These are phyloP conservation scores for Cryptocheilus praepositus DNA, from an alignment of 2,888 invertebrate genomes.

Conservation along the genomic window DNA sequence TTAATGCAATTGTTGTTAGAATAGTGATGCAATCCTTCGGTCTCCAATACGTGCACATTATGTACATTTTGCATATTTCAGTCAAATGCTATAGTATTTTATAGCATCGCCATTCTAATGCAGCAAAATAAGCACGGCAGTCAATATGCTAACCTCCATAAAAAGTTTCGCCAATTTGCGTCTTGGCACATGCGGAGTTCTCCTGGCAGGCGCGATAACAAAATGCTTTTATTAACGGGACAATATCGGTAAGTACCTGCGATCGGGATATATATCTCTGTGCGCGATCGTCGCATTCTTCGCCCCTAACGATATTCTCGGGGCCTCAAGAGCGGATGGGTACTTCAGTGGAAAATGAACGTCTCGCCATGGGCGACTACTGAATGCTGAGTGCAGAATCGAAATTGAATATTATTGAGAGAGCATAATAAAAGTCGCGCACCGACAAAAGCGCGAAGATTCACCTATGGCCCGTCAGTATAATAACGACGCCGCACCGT, in stretches of 20 bases:
- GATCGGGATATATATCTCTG: neutral
- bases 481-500: slow-evolving; percentile 25
- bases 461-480: slow-evolving; percentile 30
- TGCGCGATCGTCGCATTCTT: slow-evolving; percentile 11
- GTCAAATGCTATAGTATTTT: no score
- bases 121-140: no score
- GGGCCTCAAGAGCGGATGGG: neutral
- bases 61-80: no score
- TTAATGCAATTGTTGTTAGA: no score
- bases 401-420: slow-evolving; percentile 39
- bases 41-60: no score
- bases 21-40: no score
- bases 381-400: slow-evolving; percentile 39
- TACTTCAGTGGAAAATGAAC: neutral
- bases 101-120: no score
- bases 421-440: slow-evolving; percentile 33
- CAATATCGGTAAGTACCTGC: no score
- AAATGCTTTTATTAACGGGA: neutral
- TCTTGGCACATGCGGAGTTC: slow-evolving; percentile 12
- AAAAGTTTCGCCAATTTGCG: neutral
- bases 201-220: neutral
- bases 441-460: slow-evolving; percentile 30
- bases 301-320: slow-evolving; percentile 10
- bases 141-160: no score
- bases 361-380: neutral